Percentiles rank a stretch among this genome's conserved stretches.
Conservation (phyloP, 2,797 vertebrate species). For the Fundulus diaphanus region DNA sequence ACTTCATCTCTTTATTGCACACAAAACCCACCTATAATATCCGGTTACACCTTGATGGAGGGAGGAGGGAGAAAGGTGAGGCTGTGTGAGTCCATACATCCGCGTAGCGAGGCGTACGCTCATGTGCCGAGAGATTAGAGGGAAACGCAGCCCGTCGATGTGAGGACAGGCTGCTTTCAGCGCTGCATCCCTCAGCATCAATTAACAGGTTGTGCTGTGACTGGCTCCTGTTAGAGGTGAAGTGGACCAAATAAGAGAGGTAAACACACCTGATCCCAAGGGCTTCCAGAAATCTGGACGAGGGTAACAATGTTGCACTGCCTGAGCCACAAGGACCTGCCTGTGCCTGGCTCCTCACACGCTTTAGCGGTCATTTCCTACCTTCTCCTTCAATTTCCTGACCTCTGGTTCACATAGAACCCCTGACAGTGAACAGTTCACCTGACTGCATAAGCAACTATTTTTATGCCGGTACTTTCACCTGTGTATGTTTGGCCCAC, state of each 20-base stretch:
- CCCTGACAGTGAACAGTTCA: conserved; percentile 68
- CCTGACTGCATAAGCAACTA: conserved; percentile 59
- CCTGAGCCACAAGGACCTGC: conserved; percentile 71
- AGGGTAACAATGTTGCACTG: conserved; percentile 74
- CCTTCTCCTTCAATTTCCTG: conserved; percentile 85
- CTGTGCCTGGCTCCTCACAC: conserved; percentile 70
- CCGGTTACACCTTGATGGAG: conserved; percentile 65
- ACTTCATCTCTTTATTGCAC: conserved; percentile 74
- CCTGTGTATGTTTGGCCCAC: conserved; percentile 31
- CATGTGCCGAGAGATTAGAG: conserved; percentile 57
- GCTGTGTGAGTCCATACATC: conserved; percentile 27
- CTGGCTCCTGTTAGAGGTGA: conserved; percentile 65
- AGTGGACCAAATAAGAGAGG: conserved; percentile 68
- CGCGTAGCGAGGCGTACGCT: conserved; percentile 9
- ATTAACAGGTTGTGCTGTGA: conserved; percentile 80
- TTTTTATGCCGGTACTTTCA: conserved; percentile 43
- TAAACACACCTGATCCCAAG: conserved; percentile 74
- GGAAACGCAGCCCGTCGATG: conserved; percentile 65
- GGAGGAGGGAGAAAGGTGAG: conserved; percentile 43
- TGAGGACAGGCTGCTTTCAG: conserved; percentile 78
- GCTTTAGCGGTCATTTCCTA: conserved; percentile 82
- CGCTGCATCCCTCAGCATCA: conserved; percentile 74
- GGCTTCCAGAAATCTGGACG: conserved; percentile 65
- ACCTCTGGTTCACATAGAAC: conserved; percentile 41
- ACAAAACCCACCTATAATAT: conserved; percentile 79